Percentiles rank a stretch among this genome's conserved stretches.
Conservation (phyloP, 2,888 invertebrate genomes). For the Melieria omissa region DNA sequence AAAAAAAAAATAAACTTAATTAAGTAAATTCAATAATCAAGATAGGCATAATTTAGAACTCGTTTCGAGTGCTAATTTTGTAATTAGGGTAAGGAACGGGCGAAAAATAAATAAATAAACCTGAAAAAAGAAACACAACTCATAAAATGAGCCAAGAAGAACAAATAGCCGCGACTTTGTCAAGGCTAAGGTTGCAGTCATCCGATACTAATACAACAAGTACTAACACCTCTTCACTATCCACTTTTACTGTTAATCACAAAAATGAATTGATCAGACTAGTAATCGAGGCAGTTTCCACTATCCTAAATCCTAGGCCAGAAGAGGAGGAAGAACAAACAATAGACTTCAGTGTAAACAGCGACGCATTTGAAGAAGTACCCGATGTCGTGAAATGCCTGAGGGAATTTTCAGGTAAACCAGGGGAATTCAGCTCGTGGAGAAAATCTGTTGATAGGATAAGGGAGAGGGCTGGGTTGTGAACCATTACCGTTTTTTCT, state of each 20-base stretch:
- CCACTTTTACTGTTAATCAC: neutral
- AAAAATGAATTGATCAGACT: neutral
- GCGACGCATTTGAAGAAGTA: neutral
- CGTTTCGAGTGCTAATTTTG: too few species aligned
- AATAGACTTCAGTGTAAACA: neutral
- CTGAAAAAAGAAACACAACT: too few species aligned
- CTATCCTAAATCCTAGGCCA: neutral
- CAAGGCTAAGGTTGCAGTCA: neutral
- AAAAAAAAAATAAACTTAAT: too few species aligned
- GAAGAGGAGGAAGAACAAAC: neutral
- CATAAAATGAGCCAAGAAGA: conserved; percentile 8
- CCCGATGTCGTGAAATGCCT: conserved; percentile 8
- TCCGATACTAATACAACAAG: neutral
- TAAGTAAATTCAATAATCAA: too few species aligned
- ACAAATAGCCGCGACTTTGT: conserved; percentile 11
- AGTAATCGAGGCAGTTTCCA: neutral
- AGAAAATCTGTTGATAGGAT: conserved; percentile 14
- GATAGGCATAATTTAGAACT: too few species aligned
- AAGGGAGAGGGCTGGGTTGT: too few species aligned
- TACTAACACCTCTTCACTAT: too few species aligned
- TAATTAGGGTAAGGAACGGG: too few species aligned
- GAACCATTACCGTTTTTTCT: too few species aligned
- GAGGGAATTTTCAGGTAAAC: conserved; percentile 34
- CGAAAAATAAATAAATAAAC: too few species aligned
- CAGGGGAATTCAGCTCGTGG: conserved; percentile 37